phyloP scores from a whole-genome alignment of 2,113 vertebrate genomes.

The Felis chaus region DNA sequence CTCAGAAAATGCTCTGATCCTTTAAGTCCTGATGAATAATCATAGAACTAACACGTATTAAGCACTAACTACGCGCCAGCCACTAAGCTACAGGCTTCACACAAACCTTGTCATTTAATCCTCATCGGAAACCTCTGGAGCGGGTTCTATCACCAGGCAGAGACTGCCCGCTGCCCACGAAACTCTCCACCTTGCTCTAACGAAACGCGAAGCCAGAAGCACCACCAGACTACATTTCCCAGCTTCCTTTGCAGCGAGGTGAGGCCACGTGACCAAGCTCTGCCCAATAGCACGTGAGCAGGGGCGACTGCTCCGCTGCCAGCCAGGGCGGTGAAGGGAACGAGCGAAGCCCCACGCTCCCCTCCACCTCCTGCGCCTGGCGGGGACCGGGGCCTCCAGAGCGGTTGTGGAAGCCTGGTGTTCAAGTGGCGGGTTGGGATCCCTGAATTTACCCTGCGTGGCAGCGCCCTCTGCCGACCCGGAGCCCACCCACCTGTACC shows the following conservation, averaged over 20 bases:
- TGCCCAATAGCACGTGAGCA: background rate
- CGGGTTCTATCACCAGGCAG: background rate
- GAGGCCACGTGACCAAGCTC: background rate
- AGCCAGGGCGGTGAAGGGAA: background rate
- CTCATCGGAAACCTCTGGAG: background rate
- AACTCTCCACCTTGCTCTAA: background rate
- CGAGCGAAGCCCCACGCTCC: background rate
- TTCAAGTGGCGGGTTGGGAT: background rate
- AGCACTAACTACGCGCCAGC: background rate
- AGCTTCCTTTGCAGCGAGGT: background rate
- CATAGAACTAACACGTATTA: background rate
- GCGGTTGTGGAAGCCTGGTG: background rate
- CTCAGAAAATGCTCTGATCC: background rate
- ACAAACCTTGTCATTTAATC: background rate
- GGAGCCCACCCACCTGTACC: background rate
- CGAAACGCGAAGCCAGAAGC: background rate
- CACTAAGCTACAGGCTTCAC: background rate
- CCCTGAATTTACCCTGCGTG: background rate
- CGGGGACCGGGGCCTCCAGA: background rate
- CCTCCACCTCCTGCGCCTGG: background rate
- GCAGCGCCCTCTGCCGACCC: background rate
- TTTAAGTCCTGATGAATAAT: background rate
- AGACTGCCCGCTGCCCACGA: background rate
- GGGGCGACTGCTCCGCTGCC: accelerated
- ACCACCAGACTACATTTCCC: conserved; percentile 36